phyloP scores from a whole-genome alignment of 1,140 invertebrate species.

The Apis florea region DNA sequence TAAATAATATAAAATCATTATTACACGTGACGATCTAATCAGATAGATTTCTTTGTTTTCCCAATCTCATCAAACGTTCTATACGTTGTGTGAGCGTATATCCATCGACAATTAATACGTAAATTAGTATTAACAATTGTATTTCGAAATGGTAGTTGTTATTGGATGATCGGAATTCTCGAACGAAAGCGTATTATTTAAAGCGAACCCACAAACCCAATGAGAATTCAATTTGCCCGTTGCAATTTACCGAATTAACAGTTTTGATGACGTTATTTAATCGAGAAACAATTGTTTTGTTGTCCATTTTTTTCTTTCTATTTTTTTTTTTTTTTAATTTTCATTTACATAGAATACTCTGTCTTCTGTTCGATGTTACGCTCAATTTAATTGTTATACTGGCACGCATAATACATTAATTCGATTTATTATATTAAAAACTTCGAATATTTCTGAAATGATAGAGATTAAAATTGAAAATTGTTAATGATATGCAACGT shows the following conservation, averaged over 20 bases:
- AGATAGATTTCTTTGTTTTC: not conserved
- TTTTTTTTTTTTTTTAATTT: not conserved
- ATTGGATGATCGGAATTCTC: constrained; percentile 1
- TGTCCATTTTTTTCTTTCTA: not conserved
- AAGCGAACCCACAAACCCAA: constrained; percentile 3
- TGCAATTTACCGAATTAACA: constrained; percentile 16
- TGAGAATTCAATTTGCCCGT: constrained; percentile 19
- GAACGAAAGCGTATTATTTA: constrained; percentile 31
- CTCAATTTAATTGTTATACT: too few relatives aligned
- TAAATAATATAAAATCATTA: not conserved
- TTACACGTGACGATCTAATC: constrained; percentile 8
- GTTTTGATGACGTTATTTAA: not conserved
- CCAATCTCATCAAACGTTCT: not conserved
- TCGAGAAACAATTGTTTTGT: not conserved
- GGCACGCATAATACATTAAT: too few relatives aligned
- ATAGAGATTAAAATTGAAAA: not conserved
- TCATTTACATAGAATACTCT: too few relatives aligned
- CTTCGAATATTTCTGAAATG: too few relatives aligned
- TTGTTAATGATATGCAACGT: not conserved
- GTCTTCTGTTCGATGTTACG: too few relatives aligned
- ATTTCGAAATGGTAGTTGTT: not conserved
- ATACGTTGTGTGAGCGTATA: not conserved
- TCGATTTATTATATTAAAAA: too few relatives aligned
- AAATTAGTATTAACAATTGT: constrained; percentile 39
- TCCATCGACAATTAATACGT: not conserved